phyloP scores from a whole-genome alignment of 2,113 vertebrate species.

The Pachycephala philippinensis region DNA sequence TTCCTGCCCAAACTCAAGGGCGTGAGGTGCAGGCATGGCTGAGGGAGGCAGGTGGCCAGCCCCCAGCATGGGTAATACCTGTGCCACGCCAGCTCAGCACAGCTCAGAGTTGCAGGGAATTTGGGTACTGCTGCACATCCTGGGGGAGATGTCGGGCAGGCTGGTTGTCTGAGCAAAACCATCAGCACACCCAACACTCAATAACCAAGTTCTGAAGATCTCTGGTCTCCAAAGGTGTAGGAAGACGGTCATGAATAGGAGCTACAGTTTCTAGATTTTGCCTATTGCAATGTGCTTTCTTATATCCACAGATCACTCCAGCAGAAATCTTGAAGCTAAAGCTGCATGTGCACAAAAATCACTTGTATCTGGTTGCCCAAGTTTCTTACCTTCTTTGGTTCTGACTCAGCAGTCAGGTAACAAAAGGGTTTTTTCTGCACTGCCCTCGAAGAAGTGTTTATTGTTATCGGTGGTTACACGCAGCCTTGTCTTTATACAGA shows the following conservation, averaged over 20 bases:
- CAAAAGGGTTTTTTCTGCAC: fast-evolving
- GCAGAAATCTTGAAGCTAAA: not conserved
- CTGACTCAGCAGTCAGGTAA: not conserved
- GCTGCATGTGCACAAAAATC: not conserved
- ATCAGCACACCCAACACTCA: not conserved
- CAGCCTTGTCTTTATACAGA: not conserved
- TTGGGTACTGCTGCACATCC: not conserved
- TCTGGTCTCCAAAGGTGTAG: not conserved
- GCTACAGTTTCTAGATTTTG: not conserved
- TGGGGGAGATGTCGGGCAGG: not conserved
- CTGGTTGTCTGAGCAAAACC: not conserved
- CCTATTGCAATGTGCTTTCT: not conserved
- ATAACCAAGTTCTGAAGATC: not conserved
- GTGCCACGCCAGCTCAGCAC: not conserved
- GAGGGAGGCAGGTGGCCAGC: not conserved
- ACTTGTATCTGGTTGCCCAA: not conserved
- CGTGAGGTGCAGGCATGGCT: fast-evolving
- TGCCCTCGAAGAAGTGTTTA: not conserved
- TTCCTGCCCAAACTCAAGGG: not conserved
- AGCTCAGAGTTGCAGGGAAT: fast-evolving
- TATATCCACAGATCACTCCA: not conserved
- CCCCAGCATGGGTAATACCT: fast-evolving
- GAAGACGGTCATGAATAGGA: fast-evolving
- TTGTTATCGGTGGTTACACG: fast-evolving
- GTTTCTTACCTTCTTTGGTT: not conserved